Percentiles rank a stretch among this genome's conserved stretches.
Evolutionary conservation across 2,797 vertebrate genomes (phyloP).

Genomic region (Borostomias antarcticus): DNA sequence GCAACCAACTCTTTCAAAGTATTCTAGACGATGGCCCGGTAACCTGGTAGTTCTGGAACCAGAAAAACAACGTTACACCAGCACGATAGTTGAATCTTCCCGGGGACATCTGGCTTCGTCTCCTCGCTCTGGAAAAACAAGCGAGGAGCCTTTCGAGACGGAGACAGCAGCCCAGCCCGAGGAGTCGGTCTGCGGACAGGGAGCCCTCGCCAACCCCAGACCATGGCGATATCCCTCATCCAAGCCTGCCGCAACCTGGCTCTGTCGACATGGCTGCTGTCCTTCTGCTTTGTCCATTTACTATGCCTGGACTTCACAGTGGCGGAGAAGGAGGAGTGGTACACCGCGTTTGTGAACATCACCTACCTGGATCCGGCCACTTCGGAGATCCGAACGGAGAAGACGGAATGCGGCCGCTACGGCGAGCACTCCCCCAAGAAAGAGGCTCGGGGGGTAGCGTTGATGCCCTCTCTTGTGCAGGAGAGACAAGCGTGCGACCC

Average conservation of each 20-base stretch:
- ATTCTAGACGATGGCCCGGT: background rate
- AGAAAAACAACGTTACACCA: background rate
- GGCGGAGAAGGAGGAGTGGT: slow-evolving; percentile 98
- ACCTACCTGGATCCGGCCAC: slow-evolving; percentile 87
- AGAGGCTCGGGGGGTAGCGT: slow-evolving; percentile 87
- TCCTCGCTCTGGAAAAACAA: background rate
- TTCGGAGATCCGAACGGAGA: slow-evolving; percentile 84
- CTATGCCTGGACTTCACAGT: slow-evolving; percentile 96
- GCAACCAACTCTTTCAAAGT: slow-evolving; percentile 5
- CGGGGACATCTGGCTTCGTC: background rate
- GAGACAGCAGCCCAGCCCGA: background rate
- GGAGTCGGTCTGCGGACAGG: slow-evolving; percentile 27
- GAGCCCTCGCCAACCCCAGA: slow-evolving; percentile 39
- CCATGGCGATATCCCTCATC: slow-evolving; percentile 88
- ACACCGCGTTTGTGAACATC: slow-evolving; percentile 98
- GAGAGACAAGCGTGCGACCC: slow-evolving; percentile 90
- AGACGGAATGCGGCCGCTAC: slow-evolving; percentile 94
- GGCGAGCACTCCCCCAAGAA: slow-evolving; percentile 94
- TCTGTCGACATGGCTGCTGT: slow-evolving; percentile 95
- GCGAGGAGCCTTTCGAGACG: background rate
- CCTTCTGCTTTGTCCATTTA: slow-evolving; percentile 94
- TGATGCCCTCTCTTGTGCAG: slow-evolving; percentile 75
- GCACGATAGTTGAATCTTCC: background rate
- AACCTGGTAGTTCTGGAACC: background rate
- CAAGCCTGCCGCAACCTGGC: slow-evolving; percentile 94